Base-by-base conservation (phyloP, 2,113 vertebrate genomes). In the Coregonus clupeaformis region DNA sequence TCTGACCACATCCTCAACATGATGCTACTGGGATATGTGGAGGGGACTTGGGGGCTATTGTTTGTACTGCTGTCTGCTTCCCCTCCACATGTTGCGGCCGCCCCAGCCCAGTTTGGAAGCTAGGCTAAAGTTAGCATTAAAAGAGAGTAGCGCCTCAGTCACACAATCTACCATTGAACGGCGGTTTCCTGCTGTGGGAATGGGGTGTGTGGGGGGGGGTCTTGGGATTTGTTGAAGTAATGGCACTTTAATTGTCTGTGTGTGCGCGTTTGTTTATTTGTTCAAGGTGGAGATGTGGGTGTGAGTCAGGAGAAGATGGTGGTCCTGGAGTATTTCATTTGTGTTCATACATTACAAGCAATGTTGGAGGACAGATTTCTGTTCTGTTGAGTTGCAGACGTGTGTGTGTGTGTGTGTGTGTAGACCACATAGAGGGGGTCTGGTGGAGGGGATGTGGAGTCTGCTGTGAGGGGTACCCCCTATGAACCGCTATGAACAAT, bases 221-320 rank as follows among this genome's bases (percentile, higher is more conserved):
- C 1, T 7, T n/a, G 30, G 79, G 79, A 73, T 80, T 77, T 74
- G 77, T 76, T 79, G 75, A 84, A 80, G 80, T 84, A 82, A 88
- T 79, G 78, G 89, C 88, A 89, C 89, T 91, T 91, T 88, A 90
- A 84, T 84, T 82, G 80, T 83, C 77, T 82, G 73, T 76, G 82
- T 79, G 74, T 77, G 77, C 83, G 77, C 57, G 12, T 59, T 12
- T 71, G 69, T 71, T 30, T 60, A 47, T 69, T 42, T 67, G 64
- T 27, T 76, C 60, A 74, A 68, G 65, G 71, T 63, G 9, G 27
- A 76, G 36, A 74, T 70, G 30, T 32, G 67, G 45, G 72, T 47
- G 72, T 80, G 76, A 84, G 42, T 71, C 2, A 9, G 72, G n/a
- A 18, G 65, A 27, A 27, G 75, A 45, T 9, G 7, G 52, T 27